Base-by-base conservation (phyloP, 2,888 invertebrate genomes). In the Leptopilina syphax region DNA sequence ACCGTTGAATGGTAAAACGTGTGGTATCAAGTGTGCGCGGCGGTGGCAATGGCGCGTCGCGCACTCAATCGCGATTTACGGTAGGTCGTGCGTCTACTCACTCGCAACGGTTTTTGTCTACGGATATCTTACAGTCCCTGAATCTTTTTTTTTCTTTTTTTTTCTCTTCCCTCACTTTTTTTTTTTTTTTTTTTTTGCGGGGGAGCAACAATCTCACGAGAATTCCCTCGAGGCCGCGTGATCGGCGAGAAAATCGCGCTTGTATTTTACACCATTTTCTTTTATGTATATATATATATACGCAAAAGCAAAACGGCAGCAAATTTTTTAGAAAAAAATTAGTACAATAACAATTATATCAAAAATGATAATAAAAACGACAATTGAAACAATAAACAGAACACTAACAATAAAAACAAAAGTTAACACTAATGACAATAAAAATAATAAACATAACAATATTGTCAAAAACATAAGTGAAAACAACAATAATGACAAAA, bases 171-270 rank as follows among this genome's bases (percentile, higher is more conserved):
- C 18, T 18, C 18, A 18, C 18, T 81, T 81, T 81, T 34, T 34
- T 34, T 34, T 34, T 34, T 34, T 34, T 34, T 34, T 34, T 3
- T 1, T 34, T 34, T 0, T 79, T 79, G 81, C 78, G 80, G 68
- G 80, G 77, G 80, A 68, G 80, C 66, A 65, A 79, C 77, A 79
- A 79, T 79, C 73, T 65, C 79, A 65, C 65, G 79, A 54, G 77
- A 65, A 78, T 41, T 65, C 41, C 24, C 65, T 76, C 60, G 76
- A 47, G 66, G 60, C 47, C 80, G 78, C 78, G 80, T 76, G 80
- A 80, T 78, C 78, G 80, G 77, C 78, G 78, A 78, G 80, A 78
- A 80, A 80, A 80, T 80, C 78, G 65, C 80, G 65, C 80, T 76
- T 78, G 80, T 44, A 13, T 54, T 44, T 70, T 70, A 70, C 70